Base-by-base conservation (phyloP, 2,797 vertebrate species). In the Hyperoplus immaculatus region DNA sequence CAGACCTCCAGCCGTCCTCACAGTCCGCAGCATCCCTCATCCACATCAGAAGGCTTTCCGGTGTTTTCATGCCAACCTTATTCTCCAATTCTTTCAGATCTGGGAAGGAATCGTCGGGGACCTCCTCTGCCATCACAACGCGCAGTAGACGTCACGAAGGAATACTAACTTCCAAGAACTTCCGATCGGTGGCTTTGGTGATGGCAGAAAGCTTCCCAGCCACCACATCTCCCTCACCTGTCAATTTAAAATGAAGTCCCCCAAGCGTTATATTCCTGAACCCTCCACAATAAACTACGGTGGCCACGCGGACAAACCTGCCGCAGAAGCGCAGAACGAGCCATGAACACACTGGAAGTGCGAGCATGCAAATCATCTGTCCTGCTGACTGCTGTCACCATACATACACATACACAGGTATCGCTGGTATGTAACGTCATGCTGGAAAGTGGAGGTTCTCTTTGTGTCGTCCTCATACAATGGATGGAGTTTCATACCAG, bases 21-120 rank as follows among this genome's bases (percentile, higher is more conserved):
- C 63, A 43, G 39, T 84, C 75, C 36, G 66, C 80, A 60, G 69
- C 89, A 64, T 93, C 91, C 69, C 42, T 87, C 88, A 93, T 88
- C 85, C 91, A 91, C 3, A 50, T 67, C 71, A 95, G 71, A 10
- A 95, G 89, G 36, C 88, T 91, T 29, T 93, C 89, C 2, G 94
- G 94, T 0, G 89, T 92, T 73, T 92, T 94, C 72, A 81, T 87
- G 12, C 93, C 94, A 4, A 93, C 74, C 71, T 94, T 93, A 39
- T 39, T 80, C 41, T 95, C 94, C 81, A 95, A 57, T 55, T 94
- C 94, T 59, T 50, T 92, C 59, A 95, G 73, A 74, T 88, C 87
- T 29, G 88, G 86, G 12, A 86, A 39, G 5, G 77, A 75, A 12
- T 88, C 83, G 55, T 50, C 51, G 18, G 43, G n/a, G 41, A 12